Percentiles rank a stretch among this genome's conserved stretches.
These are phyloP conservation scores for Drosophila emarginata DNA, from an alignment of 2,888 invertebrate genomes.

Conservation along the genomic window DNA sequence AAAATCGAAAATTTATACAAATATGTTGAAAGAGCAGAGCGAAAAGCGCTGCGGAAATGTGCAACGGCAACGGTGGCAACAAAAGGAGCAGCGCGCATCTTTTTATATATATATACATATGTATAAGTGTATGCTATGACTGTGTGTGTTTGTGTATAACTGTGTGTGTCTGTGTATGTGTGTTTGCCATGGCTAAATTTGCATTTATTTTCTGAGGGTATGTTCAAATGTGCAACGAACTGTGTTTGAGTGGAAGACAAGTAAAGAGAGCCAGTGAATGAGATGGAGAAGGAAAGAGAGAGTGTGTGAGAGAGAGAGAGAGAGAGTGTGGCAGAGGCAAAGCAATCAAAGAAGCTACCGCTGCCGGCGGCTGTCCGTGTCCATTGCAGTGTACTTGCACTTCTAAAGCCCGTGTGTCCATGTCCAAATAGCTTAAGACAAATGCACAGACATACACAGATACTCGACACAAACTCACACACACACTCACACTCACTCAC, in stretches of 20 bases:
- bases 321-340: constrained; percentile 4
- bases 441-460: constrained; percentile 46
- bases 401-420: constrained; percentile 35
- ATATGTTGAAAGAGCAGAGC: constrained; percentile 62
- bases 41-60: constrained; percentile 59
- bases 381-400: constrained; percentile 33
- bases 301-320: background rate
- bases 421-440: constrained; percentile 60
- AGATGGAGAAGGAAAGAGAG: background rate
- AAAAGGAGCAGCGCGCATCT: constrained; percentile 58
- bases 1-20: constrained; percentile 77
- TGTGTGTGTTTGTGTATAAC: constrained; percentile 26
- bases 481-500: constrained; percentile 14
- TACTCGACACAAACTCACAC: constrained; percentile 16
- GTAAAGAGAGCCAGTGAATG: constrained; percentile 3
- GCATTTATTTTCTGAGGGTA: constrained; percentile 76
- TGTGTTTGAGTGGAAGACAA: constrained; percentile 71
- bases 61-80: constrained; percentile 61
- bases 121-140: constrained; percentile 17
- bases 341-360: constrained; percentile 66
- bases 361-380: constrained; percentile 46
- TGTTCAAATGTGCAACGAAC: constrained; percentile 79
- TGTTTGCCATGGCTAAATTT: constrained; percentile 68
- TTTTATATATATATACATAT: constrained; percentile 32
- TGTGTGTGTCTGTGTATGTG: constrained; percentile 26